These are phyloP conservation scores for Chromoteleia sp. DNA, from an alignment of 2,888 invertebrate genomes.

Conservation along the genomic window DNA sequence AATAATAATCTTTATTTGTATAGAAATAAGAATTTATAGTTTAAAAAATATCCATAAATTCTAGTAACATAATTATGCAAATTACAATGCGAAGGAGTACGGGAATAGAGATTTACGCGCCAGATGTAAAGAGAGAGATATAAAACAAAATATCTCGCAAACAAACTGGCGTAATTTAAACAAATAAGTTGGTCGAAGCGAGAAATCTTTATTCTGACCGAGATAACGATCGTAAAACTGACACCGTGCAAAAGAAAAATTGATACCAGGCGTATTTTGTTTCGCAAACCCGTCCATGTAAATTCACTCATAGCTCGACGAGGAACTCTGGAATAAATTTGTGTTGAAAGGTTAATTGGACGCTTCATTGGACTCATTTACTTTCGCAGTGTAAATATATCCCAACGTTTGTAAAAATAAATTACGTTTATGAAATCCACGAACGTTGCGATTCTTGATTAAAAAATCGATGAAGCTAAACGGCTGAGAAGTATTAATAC, in stretches of 20 bases:
- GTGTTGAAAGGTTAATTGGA: conserved; percentile 12
- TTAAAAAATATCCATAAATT: not conserved
- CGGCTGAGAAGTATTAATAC: not conserved
- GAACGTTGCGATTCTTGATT: conserved; percentile 11
- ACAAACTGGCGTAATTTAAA: conserved; percentile 15
- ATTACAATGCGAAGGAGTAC: not conserved
- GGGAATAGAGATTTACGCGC: not conserved
- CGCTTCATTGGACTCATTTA: conserved; percentile 4
- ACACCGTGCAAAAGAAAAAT: conserved; percentile 24
- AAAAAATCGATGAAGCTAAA: conserved; percentile 10
- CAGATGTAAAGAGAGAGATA: not conserved
- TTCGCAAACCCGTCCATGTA: not conserved
- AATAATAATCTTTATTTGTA: too few species aligned
- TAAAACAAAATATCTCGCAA: conserved; percentile 9
- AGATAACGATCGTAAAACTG: conserved; percentile 31
- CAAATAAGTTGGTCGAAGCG: conserved; percentile 2
- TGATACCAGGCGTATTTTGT: conserved; percentile 17
- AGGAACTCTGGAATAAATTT: not conserved
- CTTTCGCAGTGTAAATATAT: not conserved
- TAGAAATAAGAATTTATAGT: too few species aligned
- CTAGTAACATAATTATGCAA: not conserved
- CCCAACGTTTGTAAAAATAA: not conserved
- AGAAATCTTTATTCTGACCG: conserved; percentile 4
- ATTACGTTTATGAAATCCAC: conserved; percentile 13
- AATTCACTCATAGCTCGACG: not conserved